Conservation (phyloP, 2,113 vertebrate genomes). For the Catharus minimus region DNA sequence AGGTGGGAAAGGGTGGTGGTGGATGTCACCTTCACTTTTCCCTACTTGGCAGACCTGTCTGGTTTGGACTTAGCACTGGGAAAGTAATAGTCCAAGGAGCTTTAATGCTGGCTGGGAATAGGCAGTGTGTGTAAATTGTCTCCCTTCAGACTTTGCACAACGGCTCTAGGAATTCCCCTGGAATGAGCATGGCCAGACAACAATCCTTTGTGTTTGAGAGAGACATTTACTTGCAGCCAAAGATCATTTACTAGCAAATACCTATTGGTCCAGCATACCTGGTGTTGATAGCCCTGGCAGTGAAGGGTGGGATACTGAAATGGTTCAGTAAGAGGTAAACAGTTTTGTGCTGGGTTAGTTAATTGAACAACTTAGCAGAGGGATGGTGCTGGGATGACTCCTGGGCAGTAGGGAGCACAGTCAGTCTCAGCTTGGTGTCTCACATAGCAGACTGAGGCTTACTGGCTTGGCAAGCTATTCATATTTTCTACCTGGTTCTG, state of each 20-base stretch:
- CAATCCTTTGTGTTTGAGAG: background rate
- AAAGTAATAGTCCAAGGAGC: background rate
- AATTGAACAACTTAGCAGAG: background rate
- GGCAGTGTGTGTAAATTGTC: background rate
- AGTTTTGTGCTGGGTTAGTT: background rate
- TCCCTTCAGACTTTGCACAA: background rate
- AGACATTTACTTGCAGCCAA: background rate
- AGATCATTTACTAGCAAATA: background rate
- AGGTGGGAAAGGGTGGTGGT: background rate
- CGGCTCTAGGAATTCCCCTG: background rate
- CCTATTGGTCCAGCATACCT: background rate
- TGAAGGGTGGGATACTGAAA: fast-evolving
- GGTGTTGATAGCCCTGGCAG: background rate
- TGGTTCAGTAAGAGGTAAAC: background rate
- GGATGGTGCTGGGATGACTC: background rate
- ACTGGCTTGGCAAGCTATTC: background rate
- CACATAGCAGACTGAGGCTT: background rate
- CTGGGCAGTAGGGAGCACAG: background rate
- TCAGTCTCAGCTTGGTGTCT: background rate
- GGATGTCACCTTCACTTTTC: background rate
- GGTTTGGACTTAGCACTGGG: background rate
- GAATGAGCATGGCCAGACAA: background rate
- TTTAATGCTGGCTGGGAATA: background rate
- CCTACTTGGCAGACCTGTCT: background rate
- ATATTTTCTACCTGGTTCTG: background rate